Percentiles rank a stretch among this genome's conserved stretches.
Evolutionary conservation across 2,888 invertebrate species (phyloP).

Genomic region (Caenorhabditis uteleia): DNA sequence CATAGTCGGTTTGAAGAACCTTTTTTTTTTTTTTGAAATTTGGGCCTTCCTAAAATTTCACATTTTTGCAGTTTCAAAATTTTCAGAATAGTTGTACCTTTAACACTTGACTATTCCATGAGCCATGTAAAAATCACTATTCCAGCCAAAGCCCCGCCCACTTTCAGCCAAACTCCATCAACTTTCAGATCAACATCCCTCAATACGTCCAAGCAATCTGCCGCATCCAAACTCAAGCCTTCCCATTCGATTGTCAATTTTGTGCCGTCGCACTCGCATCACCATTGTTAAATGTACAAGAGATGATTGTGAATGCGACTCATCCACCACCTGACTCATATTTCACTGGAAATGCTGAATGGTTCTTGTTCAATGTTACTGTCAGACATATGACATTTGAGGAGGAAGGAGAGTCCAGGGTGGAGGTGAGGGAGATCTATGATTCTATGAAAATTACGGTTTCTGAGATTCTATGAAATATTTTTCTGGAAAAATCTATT

Average conservation of each 20-base stretch:
- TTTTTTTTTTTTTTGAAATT: too few species aligned
- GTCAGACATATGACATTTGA: constrained; percentile 64
- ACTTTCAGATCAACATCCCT: constrained; percentile 62
- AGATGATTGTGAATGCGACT: constrained; percentile 65
- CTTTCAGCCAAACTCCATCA: too few species aligned
- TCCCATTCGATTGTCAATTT: constrained; percentile 60
- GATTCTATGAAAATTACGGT: too few species aligned
- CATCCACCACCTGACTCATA: constrained; percentile 61
- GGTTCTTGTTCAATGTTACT: constrained; percentile 67
- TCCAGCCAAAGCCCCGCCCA: too few species aligned
- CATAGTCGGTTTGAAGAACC: too few species aligned
- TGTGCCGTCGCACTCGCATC: constrained; percentile 67
- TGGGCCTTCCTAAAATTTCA: neutral
- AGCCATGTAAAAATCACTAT: too few species aligned
- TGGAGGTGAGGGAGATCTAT: too few species aligned
- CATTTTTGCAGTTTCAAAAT: neutral
- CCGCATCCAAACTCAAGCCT: constrained; percentile 58
- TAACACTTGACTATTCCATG: too few species aligned
- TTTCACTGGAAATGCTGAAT: constrained; percentile 67
- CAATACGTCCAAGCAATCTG: constrained; percentile 65
- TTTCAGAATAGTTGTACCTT: too few species aligned
- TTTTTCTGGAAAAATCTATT: neutral
- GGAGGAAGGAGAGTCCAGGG: constrained; percentile 67
- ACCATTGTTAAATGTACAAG: constrained; percentile 62
- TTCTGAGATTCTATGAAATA: neutral